These are phyloP conservation scores for Siniperca undulata DNA, from an alignment of 2,797 vertebrate genomes.

Conservation along the genomic window DNA sequence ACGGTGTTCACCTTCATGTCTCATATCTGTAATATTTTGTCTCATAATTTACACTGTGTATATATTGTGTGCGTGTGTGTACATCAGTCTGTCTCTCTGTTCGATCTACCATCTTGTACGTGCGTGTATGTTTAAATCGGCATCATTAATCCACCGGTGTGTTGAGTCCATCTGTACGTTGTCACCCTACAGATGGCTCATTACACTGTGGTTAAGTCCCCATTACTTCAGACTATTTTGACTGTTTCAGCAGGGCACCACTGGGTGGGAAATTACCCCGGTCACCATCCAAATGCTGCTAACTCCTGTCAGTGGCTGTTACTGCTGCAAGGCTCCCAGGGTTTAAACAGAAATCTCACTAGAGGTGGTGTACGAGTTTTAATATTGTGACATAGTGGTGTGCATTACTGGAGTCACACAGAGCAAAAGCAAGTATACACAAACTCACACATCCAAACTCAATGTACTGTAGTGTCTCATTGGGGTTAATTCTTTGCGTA, in stretches of 20 bases:
- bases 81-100: neutral
- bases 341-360: slow-evolving; percentile 21
- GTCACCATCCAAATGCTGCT: neutral
- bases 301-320: neutral
- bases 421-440: slow-evolving; percentile 14
- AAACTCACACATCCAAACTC: neutral
- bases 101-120: neutral
- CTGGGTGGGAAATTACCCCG: neutral
- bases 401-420: slow-evolving; percentile 1
- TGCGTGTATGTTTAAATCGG: neutral
- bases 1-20: neutral
- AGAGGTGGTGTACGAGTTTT: slow-evolving; percentile 21
- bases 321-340: neutral
- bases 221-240: neutral
- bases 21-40: neutral
- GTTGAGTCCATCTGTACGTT: neutral
- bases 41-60: no score
- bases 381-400: slow-evolving; percentile 4
- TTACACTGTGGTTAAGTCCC: neutral
- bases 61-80: neutral
- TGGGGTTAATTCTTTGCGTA: slow-evolving; percentile 44
- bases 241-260: neutral
- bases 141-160: neutral
- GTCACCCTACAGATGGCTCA: neutral
- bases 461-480: slow-evolving; percentile 9